phyloP scores from a whole-genome alignment of 2,113 vertebrate genomes.

The Panurus biarmicus region DNA sequence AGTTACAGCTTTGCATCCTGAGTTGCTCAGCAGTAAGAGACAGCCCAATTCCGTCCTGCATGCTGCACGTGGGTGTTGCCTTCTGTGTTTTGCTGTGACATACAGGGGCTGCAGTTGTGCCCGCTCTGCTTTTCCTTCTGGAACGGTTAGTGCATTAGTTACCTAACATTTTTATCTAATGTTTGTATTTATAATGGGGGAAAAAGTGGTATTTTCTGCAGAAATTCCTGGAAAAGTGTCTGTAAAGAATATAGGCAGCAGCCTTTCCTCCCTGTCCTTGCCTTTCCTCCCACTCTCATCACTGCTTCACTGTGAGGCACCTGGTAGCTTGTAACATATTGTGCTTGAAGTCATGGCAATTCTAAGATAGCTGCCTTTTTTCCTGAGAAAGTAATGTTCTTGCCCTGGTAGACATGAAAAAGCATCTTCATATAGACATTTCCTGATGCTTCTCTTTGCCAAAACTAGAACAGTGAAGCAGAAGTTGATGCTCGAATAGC shows the following conservation, averaged over 20 bases:
- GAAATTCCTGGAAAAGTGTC: not conserved
- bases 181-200: not conserved
- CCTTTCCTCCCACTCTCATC: not conserved
- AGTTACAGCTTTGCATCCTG: not conserved
- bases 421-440: slow-evolving; percentile 19
- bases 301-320: not conserved
- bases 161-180: not conserved
- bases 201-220: not conserved
- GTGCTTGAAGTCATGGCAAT: not conserved
- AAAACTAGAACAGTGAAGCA: slow-evolving; percentile 29
- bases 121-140: not conserved
- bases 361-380: not conserved
- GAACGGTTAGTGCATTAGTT: not conserved
- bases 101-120: not conserved
- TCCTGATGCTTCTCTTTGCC: slow-evolving; percentile 5
- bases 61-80: not conserved
- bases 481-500: not conserved
- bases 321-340: not conserved
- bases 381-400: not conserved
- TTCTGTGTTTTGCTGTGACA: not conserved
- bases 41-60: fast-evolving
- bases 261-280: not conserved
- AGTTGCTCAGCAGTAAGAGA: not conserved
- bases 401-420: slow-evolving; percentile 12
- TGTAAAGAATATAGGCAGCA: not conserved